phyloP scores from a whole-genome alignment of 2,797 vertebrate genomes.

The Pangasius djambal region DNA sequence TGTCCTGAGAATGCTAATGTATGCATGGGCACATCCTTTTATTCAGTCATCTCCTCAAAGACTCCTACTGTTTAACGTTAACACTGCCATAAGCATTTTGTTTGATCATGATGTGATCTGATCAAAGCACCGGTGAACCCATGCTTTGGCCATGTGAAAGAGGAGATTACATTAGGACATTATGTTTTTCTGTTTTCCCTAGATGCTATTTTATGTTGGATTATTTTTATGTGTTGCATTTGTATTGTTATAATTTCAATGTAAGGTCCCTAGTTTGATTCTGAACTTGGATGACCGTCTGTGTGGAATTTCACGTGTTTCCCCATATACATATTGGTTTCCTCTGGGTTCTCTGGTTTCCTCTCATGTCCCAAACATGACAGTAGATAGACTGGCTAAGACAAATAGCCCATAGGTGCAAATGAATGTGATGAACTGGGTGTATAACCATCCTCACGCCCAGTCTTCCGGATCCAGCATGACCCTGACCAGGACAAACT shows the following conservation, averaged over 20 bases:
- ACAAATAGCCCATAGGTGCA: not conserved
- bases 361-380: not conserved
- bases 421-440: not conserved
- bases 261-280: not conserved
- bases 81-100: not conserved
- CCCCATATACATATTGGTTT: not conserved
- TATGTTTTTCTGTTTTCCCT: not conserved
- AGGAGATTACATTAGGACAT: not conserved
- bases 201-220: not conserved
- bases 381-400: not conserved
- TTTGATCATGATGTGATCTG: constrained; percentile 12
- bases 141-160: not conserved
- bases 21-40: constrained; percentile 16
- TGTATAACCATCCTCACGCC: not conserved
- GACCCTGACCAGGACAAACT: not conserved
- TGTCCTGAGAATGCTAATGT: constrained; percentile 47
- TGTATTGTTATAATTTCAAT: not conserved
- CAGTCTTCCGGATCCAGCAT: not conserved
- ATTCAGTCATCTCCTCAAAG: constrained; percentile 16
- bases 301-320: not conserved
- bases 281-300: not conserved
- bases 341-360: not conserved
- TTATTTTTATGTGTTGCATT: not conserved
- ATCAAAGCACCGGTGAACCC: constrained; percentile 1
- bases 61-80: constrained; percentile 17